phyloP scores from a whole-genome alignment of 1,140 invertebrate species.

The Pectinophora gossypiella region DNA sequence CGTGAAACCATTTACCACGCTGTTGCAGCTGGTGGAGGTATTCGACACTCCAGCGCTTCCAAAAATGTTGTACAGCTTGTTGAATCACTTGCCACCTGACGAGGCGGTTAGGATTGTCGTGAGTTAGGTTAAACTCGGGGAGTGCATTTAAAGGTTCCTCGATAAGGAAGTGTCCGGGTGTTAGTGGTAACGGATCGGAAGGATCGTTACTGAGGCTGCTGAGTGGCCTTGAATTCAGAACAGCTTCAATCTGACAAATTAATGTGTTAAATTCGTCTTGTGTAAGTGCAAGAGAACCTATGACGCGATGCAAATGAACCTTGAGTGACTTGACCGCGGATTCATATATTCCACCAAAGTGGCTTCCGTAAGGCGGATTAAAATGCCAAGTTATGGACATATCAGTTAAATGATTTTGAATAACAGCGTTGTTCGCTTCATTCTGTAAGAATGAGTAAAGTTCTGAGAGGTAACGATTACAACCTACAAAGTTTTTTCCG shows the following conservation, averaged over 20 bases:
- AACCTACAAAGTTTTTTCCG: conserved; percentile 13
- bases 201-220: conserved; percentile 3
- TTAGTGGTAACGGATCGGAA: conserved; percentile 3
- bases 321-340: neutral
- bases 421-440: neutral
- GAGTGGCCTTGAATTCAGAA: conserved; percentile 14
- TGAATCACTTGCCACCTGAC: neutral
- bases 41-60: conserved; percentile 5
- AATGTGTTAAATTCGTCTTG: conserved; percentile 21
- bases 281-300: conserved; percentile 8
- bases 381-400: neutral
- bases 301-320: neutral
- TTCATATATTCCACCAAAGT: conserved; percentile 5
- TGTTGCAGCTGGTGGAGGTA: conserved; percentile 7
- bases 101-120: neutral
- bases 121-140: neutral
- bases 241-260: conserved; percentile 21
- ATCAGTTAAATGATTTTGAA: too few species aligned
- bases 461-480: neutral
- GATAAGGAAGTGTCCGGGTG: conserved; percentile 10
- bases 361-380: conserved; percentile 2
- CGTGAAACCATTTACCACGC: conserved; percentile 5
- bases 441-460: neutral
- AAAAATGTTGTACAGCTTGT: conserved; percentile 6
- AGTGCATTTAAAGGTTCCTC: conserved; percentile 5